phyloP scores from a whole-genome alignment of 2,113 vertebrate genomes.

The Mus pahari region DNA sequence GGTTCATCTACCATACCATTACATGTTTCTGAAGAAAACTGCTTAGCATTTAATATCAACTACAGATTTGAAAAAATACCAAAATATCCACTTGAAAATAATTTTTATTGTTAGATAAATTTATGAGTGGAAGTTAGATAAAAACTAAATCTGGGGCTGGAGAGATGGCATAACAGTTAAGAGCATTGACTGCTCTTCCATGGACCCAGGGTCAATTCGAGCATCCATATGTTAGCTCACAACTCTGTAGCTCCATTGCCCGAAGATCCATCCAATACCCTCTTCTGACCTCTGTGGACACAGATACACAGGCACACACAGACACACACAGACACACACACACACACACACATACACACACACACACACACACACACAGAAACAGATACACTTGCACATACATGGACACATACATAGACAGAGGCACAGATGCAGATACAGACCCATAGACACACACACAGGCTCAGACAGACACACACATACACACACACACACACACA shows the following conservation, averaged over 20 bases:
- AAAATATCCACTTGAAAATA: neutral
- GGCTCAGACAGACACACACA: neutral
- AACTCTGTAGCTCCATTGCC: neutral
- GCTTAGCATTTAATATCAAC: neutral
- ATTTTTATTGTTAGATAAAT: neutral
- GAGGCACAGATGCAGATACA: no score
- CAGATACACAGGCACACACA: neutral
- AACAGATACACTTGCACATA: neutral
- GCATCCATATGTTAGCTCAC: neutral
- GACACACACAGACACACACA: neutral
- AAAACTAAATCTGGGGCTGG: neutral
- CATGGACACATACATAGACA: no score
- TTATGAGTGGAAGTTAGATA: neutral
- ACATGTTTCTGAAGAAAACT: neutral
- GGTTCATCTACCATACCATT: neutral
- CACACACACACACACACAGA: no score
- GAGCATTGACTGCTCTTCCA: neutral
- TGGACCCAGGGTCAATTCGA: neutral
- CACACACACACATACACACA: neutral
- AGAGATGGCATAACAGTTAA: neutral
- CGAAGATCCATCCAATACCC: neutral
- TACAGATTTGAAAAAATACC: neutral
- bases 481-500: no score
- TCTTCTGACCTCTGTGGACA: neutral
- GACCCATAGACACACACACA: no score